phyloP scores from a whole-genome alignment of 2,888 invertebrate genomes.

The Catocala sponsa region DNA sequence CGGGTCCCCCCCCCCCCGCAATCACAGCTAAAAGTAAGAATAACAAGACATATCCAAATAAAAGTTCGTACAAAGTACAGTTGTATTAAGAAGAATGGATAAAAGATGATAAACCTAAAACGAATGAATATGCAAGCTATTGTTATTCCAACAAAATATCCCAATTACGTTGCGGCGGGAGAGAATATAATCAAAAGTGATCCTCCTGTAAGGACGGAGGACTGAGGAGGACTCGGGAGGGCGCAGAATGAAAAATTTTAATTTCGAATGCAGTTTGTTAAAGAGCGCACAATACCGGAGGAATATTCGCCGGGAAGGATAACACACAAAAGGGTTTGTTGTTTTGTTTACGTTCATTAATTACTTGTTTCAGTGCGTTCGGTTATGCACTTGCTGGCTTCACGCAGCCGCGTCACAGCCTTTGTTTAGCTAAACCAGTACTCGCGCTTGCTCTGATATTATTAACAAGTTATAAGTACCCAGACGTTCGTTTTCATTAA shows the following conservation, averaged over 20 bases:
- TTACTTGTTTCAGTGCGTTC: constrained; percentile 73
- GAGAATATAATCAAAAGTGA: constrained; percentile 86
- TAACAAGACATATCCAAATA: constrained; percentile 36
- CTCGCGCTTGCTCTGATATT: too few species aligned
- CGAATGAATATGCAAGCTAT: constrained; percentile 83
- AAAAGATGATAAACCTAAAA: constrained; percentile 78
- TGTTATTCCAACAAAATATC: constrained; percentile 83
- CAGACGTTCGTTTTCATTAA: too few species aligned
- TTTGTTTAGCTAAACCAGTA: too few species aligned
- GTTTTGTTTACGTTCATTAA: constrained; percentile 73
- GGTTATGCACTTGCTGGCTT: constrained; percentile 49
- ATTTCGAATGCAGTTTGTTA: constrained; percentile 88
- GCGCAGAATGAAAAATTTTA: constrained; percentile 84
- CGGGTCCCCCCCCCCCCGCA: constrained; percentile 7
- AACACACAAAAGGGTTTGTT: constrained; percentile 80
- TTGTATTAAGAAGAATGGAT: constrained; percentile 58
- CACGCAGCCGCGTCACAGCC: constrained; percentile 4
- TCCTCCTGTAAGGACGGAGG: constrained; percentile 59
- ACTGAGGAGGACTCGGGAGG: constrained; percentile 55
- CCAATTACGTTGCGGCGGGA: constrained; percentile 84
- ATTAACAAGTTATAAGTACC: not conserved
- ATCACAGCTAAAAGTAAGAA: constrained; percentile 26
- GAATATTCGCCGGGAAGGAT: constrained; percentile 77
- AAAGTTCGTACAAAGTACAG: constrained; percentile 29
- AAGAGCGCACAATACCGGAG: constrained; percentile 82